These are phyloP conservation scores for Myotis findleyi DNA, from an alignment of 2,797 vertebrate species.

Conservation along the genomic window DNA sequence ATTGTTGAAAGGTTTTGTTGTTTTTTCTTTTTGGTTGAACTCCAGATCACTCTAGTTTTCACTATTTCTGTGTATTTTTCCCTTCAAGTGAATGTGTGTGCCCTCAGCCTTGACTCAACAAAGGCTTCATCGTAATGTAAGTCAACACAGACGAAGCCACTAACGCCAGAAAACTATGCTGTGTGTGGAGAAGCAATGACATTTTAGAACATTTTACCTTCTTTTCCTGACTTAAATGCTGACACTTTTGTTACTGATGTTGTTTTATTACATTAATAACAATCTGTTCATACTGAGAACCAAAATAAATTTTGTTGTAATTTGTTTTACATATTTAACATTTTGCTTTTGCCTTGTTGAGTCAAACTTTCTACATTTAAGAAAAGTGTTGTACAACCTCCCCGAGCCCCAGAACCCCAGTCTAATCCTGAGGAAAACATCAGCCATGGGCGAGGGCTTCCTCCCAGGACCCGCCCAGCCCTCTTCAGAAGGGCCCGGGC, in stretches of 20 bases:
- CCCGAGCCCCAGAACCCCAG: not conserved
- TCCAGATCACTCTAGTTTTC: not conserved
- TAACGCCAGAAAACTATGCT: not conserved
- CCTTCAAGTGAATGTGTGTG: not conserved
- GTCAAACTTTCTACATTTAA: not conserved
- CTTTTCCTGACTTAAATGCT: not conserved
- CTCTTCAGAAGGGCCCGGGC: not conserved
- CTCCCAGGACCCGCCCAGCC: not conserved
- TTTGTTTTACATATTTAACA: not conserved
- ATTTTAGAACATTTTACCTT: not conserved
- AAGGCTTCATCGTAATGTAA: not conserved
- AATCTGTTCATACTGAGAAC: not conserved
- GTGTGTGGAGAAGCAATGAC: not conserved
- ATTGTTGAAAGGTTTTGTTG: not conserved
- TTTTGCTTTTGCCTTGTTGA: not conserved
- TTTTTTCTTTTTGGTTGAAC: not conserved
- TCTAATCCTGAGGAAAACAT: not conserved
- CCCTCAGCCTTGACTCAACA: too few relatives aligned
- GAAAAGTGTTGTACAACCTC: not conserved
- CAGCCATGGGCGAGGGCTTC: not conserved
- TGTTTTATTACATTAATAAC: not conserved
- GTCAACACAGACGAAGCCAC: accelerated
- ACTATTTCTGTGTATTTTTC: not conserved
- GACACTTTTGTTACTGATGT: not conserved
- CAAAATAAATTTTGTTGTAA: not conserved